phyloP scores from a whole-genome alignment of 2,113 vertebrate genomes.

The Heterotis niloticus region DNA sequence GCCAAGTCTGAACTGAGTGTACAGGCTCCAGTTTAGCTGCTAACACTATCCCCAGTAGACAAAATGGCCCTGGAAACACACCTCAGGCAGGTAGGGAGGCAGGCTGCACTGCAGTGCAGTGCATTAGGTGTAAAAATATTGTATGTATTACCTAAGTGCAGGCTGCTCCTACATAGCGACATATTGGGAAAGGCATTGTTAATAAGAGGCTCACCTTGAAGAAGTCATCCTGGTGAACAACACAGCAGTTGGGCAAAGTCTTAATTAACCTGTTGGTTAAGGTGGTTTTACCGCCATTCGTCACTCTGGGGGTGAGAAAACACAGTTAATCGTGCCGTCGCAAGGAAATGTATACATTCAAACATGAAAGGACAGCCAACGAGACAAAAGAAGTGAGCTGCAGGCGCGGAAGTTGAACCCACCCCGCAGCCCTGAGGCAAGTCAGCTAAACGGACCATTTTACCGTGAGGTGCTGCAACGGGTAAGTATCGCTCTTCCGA shows the following conservation, averaged over 20 bases:
- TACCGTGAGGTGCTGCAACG: too few relatives aligned
- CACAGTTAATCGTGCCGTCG: neutral
- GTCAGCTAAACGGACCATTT: too few relatives aligned
- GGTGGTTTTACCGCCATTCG: conserved; percentile 77
- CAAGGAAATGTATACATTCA: neutral
- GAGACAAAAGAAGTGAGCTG: neutral
- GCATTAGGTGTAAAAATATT: too few relatives aligned
- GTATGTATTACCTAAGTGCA: neutral
- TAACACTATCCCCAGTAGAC: neutral
- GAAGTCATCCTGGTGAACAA: conserved; percentile 75
- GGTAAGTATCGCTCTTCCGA: too few relatives aligned
- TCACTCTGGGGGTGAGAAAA: conserved; percentile 57
- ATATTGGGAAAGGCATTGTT: neutral
- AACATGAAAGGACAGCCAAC: neutral
- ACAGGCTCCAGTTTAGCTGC: too few relatives aligned
- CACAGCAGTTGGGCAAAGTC: conserved; percentile 70
- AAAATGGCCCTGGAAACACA: neutral
- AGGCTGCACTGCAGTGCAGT: too few relatives aligned
- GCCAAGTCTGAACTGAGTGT: neutral
- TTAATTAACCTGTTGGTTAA: conserved; percentile 65
- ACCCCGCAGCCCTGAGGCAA: neutral
- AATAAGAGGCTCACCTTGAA: conserved; percentile 63
- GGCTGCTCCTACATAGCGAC: neutral
- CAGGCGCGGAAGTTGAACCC: neutral
- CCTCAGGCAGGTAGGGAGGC: too few relatives aligned